Conservation (phyloP, 2,797 vertebrate species). For the Carcharodon carcharias region DNA sequence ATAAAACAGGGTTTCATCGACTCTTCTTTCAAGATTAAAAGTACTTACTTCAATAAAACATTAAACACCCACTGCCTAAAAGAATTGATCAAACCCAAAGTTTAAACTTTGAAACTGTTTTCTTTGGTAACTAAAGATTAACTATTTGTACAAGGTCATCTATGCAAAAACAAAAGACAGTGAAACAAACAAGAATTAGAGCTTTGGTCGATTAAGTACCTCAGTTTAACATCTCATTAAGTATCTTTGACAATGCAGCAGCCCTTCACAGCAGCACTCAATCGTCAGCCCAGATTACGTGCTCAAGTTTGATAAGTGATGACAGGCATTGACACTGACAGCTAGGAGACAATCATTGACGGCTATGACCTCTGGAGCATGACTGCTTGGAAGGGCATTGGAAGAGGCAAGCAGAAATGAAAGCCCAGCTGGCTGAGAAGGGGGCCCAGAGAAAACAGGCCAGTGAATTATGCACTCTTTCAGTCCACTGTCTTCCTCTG, state of each 20-base stretch:
- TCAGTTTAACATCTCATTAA: background rate
- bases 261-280: background rate
- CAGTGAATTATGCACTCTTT: too few relatives aligned
- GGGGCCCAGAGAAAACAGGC: too few relatives aligned
- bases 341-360: too few relatives aligned
- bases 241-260: background rate
- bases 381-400: too few relatives aligned
- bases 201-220: background rate
- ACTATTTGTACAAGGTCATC: background rate
- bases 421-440: too few relatives aligned
- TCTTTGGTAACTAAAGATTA: background rate
- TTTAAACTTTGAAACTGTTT: background rate
- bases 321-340: too few relatives aligned
- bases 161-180: background rate
- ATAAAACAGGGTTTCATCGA: background rate
- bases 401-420: too few relatives aligned
- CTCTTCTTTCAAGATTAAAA: background rate
- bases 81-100: background rate
- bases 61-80: background rate
- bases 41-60: background rate
- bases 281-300: background rate
- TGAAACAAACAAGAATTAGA: background rate
- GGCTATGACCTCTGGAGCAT: too few relatives aligned
- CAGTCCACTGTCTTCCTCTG: too few relatives aligned
- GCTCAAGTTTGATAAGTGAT: too few relatives aligned